Evolutionary conservation across 2,113 vertebrate species (phyloP).

Genomic region (Chascanopsetta lugubris): DNA sequence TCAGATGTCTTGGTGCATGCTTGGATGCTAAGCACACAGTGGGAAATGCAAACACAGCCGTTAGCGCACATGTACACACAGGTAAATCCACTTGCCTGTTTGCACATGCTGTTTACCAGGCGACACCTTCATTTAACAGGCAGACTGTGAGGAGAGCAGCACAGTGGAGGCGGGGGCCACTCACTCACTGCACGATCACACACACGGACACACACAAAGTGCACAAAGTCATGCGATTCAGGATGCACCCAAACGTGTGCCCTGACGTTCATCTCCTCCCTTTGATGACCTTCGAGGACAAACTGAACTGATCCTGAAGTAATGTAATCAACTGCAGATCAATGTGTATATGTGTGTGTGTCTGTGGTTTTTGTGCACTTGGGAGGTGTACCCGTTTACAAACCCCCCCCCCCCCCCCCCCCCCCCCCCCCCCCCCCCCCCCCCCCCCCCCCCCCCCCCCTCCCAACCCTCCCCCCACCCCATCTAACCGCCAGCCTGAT

Average conservation of each 20-base stretch:
- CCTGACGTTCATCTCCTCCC: constrained; percentile 39
- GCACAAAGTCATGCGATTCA: too few relatives aligned
- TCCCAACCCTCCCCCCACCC: too few relatives aligned
- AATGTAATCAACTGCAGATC: background rate
- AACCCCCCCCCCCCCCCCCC: too few relatives aligned
- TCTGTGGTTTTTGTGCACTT: background rate
- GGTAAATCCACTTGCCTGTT: constrained; percentile 29
- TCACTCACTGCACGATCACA: constrained; percentile 27
- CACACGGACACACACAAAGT: constrained; percentile 4
- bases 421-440: too few relatives aligned
- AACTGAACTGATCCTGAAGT: constrained; percentile 49
- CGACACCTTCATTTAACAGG: constrained; percentile 24
- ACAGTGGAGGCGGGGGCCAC: constrained; percentile 35
- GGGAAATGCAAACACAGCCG: constrained; percentile 38
- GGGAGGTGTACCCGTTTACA: constrained; percentile 7
- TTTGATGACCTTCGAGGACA: constrained; percentile 37
- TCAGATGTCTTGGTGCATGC: background rate
- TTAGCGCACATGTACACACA: constrained; percentile 36
- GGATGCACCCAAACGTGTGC: background rate
- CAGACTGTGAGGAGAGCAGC: constrained; percentile 20
- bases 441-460: too few relatives aligned
- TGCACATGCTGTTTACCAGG: constrained; percentile 24
- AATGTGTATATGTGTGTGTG: background rate
- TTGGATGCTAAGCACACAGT: background rate
- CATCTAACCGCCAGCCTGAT: constrained; percentile 15